phyloP scores from a whole-genome alignment of 1,140 invertebrate genomes.

The Tetraneura akinire region DNA sequence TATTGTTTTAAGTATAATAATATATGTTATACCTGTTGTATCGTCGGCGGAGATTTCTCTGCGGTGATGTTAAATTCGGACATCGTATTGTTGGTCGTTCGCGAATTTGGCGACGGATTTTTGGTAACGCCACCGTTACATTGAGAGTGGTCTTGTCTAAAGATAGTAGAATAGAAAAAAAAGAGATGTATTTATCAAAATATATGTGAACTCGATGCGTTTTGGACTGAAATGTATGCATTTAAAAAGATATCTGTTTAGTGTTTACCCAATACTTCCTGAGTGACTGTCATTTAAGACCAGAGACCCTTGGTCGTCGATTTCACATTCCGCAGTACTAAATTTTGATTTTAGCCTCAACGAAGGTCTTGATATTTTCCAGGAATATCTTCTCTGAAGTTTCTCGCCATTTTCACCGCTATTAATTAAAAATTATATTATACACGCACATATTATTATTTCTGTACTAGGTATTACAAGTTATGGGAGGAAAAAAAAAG shows the following conservation, averaged over 20 bases:
- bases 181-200: background rate
- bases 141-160: constrained; percentile 68
- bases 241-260: too few relatives aligned
- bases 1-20: too few relatives aligned
- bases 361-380: constrained; percentile 70
- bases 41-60: background rate
- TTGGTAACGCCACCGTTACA: constrained; percentile 71
- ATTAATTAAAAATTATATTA: too few relatives aligned
- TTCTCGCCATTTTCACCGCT: constrained; percentile 56
- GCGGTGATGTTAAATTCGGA: constrained; percentile 32
- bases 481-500: background rate
- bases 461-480: too few relatives aligned
- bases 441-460: too few relatives aligned
- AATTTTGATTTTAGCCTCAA: constrained; percentile 65
- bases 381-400: constrained; percentile 69
- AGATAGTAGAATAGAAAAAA: too few relatives aligned
- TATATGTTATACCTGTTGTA: constrained; percentile 48
- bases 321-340: constrained; percentile 59
- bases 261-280: constrained; percentile 25
- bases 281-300: constrained; percentile 66
- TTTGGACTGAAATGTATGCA: background rate
- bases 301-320: constrained; percentile 60
- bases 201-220: too few relatives aligned
- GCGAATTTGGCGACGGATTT: constrained; percentile 55
- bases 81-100: constrained; percentile 20